These are phyloP conservation scores for Ceyx margarethae DNA, from an alignment of 2,113 vertebrate genomes.

Conservation along the genomic window DNA sequence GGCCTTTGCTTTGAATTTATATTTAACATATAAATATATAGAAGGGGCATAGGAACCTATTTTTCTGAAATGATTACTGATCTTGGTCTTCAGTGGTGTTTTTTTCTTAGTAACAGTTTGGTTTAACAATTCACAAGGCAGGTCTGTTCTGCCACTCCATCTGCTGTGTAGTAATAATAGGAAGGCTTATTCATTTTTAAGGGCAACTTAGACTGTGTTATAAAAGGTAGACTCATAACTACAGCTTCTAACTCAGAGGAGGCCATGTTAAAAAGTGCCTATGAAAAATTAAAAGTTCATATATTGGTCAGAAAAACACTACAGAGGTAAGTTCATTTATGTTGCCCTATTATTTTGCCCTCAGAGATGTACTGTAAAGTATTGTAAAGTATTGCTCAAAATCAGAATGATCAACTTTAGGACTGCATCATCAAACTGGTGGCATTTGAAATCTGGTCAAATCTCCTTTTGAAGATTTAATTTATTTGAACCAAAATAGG, in stretches of 20 bases:
- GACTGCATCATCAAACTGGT: background rate
- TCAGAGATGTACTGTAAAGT: background rate
- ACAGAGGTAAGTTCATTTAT: background rate
- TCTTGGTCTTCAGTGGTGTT: background rate
- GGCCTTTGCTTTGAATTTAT: background rate
- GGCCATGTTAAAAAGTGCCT: background rate
- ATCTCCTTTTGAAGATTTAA: background rate
- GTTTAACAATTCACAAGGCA: slow-evolving; percentile 45
- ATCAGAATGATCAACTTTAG: background rate
- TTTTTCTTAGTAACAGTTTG: background rate
- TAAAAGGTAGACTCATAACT: slow-evolving; percentile 3
- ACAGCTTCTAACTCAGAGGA: background rate
- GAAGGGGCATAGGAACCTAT: background rate
- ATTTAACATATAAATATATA: background rate
- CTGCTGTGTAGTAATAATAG: slow-evolving; percentile 3
- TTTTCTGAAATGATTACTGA: background rate
- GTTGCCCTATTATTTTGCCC: background rate
- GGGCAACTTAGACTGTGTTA: background rate
- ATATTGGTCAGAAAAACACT: background rate
- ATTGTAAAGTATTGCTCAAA: background rate
- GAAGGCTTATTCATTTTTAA: slow-evolving; percentile 46
- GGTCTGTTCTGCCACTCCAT: slow-evolving; percentile 35
- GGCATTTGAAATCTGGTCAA: background rate
- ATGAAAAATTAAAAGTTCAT: slow-evolving; percentile 9
- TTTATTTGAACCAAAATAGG: background rate